phyloP scores from a whole-genome alignment of 2,113 vertebrate species.

The Stigmatopora nigra region DNA sequence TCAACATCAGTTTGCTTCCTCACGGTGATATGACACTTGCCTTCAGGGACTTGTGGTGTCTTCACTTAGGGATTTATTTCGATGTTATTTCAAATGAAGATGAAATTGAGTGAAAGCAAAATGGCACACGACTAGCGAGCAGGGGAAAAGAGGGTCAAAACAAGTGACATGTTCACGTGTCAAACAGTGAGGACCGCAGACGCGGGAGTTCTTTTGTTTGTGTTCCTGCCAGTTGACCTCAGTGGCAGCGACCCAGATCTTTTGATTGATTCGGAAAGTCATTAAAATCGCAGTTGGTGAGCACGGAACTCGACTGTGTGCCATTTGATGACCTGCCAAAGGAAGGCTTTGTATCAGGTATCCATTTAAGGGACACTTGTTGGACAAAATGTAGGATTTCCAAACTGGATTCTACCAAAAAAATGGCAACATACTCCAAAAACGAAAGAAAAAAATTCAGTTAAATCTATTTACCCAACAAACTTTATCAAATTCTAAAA shows the following conservation, averaged over 20 bases:
- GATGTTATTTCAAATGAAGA: not conserved
- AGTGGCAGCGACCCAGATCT: slow-evolving; percentile 32
- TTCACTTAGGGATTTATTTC: slow-evolving; percentile 39
- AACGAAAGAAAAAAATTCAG: too few species aligned
- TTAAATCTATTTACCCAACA: too few species aligned
- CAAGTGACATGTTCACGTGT: not conserved
- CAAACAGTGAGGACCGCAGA: slow-evolving; percentile 16
- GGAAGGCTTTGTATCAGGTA: slow-evolving; percentile 37
- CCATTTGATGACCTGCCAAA: slow-evolving; percentile 27
- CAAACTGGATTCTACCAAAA: not conserved
- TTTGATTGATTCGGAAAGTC: slow-evolving; percentile 46
- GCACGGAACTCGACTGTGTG: slow-evolving; percentile 14
- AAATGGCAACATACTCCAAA: too few species aligned
- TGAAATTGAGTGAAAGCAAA: not conserved
- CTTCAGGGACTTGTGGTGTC: slow-evolving; percentile 52
- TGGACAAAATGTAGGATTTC: not conserved
- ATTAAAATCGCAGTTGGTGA: slow-evolving; percentile 42
- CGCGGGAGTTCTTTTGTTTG: slow-evolving; percentile 7
- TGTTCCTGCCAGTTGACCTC: slow-evolving; percentile 21
- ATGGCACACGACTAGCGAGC: not conserved
- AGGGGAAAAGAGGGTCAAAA: not conserved
- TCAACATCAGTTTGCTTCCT: slow-evolving; percentile 40
- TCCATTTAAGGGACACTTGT: not conserved
- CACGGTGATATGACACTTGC: slow-evolving; percentile 44
- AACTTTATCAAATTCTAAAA: too few species aligned